Percentiles rank a stretch among this genome's conserved stretches.
Conservation (phyloP, 2,797 vertebrate genomes). For the Triplophysa bombifrons region DNA sequence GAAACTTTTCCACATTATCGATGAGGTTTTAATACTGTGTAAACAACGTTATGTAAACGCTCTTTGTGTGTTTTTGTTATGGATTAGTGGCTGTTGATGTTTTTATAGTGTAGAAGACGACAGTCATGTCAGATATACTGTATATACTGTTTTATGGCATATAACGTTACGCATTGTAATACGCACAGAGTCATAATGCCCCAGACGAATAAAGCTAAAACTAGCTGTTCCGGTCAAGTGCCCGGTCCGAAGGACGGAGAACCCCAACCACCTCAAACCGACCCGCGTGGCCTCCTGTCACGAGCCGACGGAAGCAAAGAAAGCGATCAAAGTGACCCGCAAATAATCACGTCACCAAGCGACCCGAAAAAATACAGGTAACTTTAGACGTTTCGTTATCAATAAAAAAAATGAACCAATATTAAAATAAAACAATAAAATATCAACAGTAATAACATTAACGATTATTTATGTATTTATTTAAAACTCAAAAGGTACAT, state of each 20-base stretch:
- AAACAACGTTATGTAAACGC: neutral
- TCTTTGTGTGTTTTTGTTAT: neutral
- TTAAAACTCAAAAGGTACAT: slow-evolving; percentile 77
- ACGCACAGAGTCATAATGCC: slow-evolving; percentile 71
- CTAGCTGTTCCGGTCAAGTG: slow-evolving; percentile 57
- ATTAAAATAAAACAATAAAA: too few species aligned
- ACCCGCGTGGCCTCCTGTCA: neutral
- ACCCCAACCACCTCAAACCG: slow-evolving; percentile 47
- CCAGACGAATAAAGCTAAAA: slow-evolving; percentile 78
- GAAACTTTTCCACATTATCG: neutral
- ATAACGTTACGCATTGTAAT: neutral
- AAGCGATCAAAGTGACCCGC: slow-evolving; percentile 64
- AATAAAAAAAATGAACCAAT: too few species aligned
- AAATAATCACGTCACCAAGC: slow-evolving; percentile 89
- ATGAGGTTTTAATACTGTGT: too few species aligned
- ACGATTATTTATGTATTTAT: too few species aligned
- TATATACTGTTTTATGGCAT: neutral
- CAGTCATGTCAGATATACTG: neutral
- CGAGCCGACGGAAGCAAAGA: too few species aligned
- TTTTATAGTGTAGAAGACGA: neutral
- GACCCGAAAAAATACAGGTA: slow-evolving; percentile 71
- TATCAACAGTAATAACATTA: neutral
- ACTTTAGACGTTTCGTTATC: slow-evolving; percentile 56
- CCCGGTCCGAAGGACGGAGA: slow-evolving; percentile 65
- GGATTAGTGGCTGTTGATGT: neutral